phyloP scores from a whole-genome alignment of 1,140 invertebrate genomes.

The Eupristina koningsbergeri region DNA sequence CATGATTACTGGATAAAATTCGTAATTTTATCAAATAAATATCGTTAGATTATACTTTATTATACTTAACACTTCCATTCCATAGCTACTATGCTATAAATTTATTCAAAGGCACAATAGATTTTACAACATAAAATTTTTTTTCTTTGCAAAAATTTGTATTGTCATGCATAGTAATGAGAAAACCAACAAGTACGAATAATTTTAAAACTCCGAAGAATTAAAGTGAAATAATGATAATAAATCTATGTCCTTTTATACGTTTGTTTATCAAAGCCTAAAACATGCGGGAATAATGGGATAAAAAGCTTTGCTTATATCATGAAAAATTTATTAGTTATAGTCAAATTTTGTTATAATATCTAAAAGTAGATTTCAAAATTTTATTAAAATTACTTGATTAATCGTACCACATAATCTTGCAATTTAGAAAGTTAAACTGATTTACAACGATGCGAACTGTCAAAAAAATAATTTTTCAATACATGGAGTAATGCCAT shows the following conservation, averaged over 20 bases:
- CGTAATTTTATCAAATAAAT: background rate
- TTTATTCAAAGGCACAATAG: background rate
- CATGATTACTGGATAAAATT: conserved; percentile 14
- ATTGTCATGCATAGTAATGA: conserved; percentile 25
- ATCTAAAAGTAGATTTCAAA: too few relatives aligned
- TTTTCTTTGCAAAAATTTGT: background rate
- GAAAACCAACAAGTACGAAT: background rate
- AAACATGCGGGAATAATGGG: too few relatives aligned
- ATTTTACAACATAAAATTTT: conserved; percentile 6
- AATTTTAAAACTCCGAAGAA: background rate
- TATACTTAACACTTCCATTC: background rate
- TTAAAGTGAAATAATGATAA: conserved; percentile 2
- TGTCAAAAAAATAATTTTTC: too few relatives aligned
- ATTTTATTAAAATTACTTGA: background rate
- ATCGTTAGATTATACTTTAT: background rate
- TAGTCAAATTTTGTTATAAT: too few relatives aligned
- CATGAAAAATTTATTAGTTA: too few relatives aligned
- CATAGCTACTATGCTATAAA: background rate
- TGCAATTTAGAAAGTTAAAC: background rate
- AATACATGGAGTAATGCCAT: background rate
- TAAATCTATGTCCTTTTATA: background rate
- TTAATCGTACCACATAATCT: background rate
- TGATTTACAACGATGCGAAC: background rate
- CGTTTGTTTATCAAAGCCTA: background rate
- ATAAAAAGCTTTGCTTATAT: too few relatives aligned